Percentiles rank a stretch among this genome's conserved stretches.
These are phyloP conservation scores for Pongo pygmaeus DNA, from an alignment of 2,113 vertebrate genomes.

Conservation along the genomic window DNA sequence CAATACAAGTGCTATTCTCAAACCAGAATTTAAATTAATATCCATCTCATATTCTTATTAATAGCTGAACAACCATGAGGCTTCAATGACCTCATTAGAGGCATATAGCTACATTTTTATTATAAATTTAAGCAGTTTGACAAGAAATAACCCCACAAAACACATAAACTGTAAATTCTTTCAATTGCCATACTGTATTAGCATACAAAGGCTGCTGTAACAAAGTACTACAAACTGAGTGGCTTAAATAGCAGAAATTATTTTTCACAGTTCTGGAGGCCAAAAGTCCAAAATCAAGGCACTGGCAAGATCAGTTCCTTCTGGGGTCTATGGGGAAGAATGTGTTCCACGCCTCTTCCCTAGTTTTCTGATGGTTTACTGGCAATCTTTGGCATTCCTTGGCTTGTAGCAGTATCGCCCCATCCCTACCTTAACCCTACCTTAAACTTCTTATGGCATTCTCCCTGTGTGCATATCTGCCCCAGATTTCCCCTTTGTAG, in stretches of 20 bases:
- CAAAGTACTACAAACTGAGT: not conserved
- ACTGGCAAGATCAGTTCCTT: fast-evolving
- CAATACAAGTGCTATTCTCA: not conserved
- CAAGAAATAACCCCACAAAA: not conserved
- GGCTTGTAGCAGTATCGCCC: not conserved
- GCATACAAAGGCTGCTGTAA: not conserved
- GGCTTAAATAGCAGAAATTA: not conserved
- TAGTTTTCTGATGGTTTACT: too few species aligned
- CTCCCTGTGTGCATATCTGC: not conserved
- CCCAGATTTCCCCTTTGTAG: not conserved
- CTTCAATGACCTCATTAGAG: not conserved
- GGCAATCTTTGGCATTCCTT: not conserved
- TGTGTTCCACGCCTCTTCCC: not conserved
- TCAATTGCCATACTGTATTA: not conserved
- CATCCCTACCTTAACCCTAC: not conserved
- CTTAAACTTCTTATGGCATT: not conserved
- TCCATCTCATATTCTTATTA: not conserved
- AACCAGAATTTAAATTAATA: constrained; percentile 46
- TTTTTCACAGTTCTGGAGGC: not conserved
- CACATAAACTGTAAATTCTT: not conserved
- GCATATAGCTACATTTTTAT: not conserved
- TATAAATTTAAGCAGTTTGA: not conserved
- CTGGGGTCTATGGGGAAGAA: not conserved
- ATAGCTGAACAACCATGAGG: not conserved
- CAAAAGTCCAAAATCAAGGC: not conserved